Evolutionary conservation across 1,140 invertebrate genomes (phyloP).

Genomic region (Spodoptera litura): DNA sequence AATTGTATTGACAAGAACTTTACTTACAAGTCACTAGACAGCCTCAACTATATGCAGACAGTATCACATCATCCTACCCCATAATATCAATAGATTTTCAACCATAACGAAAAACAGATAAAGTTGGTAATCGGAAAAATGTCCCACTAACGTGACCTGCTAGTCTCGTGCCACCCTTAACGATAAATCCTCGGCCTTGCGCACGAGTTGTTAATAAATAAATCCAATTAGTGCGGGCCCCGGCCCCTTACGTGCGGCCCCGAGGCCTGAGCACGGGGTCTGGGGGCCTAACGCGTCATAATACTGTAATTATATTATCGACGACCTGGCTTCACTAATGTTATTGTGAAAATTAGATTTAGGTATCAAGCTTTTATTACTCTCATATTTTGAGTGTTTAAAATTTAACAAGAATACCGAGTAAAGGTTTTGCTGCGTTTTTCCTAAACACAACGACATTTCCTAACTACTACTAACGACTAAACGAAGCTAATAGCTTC

Average conservation of each 20-base stretch:
- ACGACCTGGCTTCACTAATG: constrained; percentile 39
- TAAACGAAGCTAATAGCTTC: too few species aligned
- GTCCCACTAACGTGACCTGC: too few species aligned
- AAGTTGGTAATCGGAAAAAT: too few species aligned
- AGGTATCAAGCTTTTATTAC: neutral
- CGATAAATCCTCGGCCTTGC: constrained; percentile 3
- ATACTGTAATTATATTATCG: constrained; percentile 29
- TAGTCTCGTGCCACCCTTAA: neutral
- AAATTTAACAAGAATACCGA: neutral
- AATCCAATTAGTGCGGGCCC: constrained; percentile 20
- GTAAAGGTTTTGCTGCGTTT: too few species aligned
- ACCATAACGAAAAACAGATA: too few species aligned
- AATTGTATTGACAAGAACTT: too few species aligned
- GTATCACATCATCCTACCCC: too few species aligned
- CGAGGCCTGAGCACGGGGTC: neutral
- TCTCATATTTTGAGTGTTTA: neutral
- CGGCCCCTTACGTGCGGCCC: constrained; percentile 10
- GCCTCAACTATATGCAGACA: too few species aligned
- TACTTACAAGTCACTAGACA: too few species aligned
- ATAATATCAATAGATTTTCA: too few species aligned
- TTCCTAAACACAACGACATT: too few species aligned
- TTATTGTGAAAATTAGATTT: constrained; percentile 43
- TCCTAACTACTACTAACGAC: neutral
- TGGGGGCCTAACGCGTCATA: constrained; percentile 7
- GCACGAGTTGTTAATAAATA: constrained; percentile 31